These are phyloP conservation scores for Nematostella vectensis DNA, from an alignment of 92 coral and sea anemone genomes.

Conservation along the genomic window DNA sequence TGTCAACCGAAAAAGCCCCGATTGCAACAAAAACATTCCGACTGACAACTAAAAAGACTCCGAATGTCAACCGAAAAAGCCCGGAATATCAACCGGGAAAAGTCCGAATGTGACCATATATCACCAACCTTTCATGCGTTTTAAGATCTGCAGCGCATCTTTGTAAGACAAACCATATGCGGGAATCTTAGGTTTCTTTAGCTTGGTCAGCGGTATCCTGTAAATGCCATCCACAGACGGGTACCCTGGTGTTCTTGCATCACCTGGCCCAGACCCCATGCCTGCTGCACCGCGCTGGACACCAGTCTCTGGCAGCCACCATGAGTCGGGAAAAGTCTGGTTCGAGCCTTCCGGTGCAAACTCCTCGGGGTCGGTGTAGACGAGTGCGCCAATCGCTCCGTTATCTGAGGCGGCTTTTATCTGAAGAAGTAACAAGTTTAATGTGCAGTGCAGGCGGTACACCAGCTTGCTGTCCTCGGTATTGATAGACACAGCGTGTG, in stretches of 20 bases:
- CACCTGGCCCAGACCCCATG: constrained; percentile 52
- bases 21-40: too few species aligned
- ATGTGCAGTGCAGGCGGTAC: too few species aligned
- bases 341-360: constrained; percentile 71
- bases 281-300: constrained; percentile 75
- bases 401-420: constrained; percentile 47
- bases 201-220: constrained; percentile 33
- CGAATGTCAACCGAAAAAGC: too few species aligned
- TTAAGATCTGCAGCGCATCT: constrained; percentile 61
- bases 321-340: constrained; percentile 57
- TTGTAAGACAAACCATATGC: constrained; percentile 65
- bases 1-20: too few species aligned
- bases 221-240: constrained; percentile 80
- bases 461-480: too few species aligned
- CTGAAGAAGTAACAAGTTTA: constrained; percentile 14
- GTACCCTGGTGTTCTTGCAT: constrained; percentile 74
- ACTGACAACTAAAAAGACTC: too few species aligned
- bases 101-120: too few species aligned
- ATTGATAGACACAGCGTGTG: too few species aligned
- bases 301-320: constrained; percentile 93
- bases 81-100: too few species aligned
- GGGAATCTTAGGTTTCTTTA: constrained; percentile 50
- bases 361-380: constrained; percentile 85
- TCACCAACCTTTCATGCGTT: too few species aligned
- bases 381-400: constrained; percentile 79